Evolutionary conservation across 1,140 invertebrate species (phyloP).

Genomic region (Drosophila ercepeae): DNA sequence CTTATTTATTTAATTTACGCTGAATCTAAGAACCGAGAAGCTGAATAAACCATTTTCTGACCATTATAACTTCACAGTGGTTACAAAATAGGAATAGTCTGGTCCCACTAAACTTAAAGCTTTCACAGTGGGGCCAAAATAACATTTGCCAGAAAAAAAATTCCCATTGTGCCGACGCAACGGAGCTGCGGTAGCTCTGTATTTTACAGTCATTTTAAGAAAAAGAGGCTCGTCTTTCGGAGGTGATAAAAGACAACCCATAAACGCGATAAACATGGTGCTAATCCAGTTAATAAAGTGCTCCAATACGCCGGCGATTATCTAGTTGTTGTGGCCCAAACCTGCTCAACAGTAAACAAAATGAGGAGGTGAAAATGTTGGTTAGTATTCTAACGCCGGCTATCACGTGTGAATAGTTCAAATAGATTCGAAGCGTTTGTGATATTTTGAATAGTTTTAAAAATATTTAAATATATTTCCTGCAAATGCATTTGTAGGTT

Average conservation of each 20-base stretch:
- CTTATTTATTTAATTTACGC: too few species aligned
- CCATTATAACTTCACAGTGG: not conserved
- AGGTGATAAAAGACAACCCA: constrained; percentile 14
- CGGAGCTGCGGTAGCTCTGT: too few species aligned
- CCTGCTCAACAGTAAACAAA: constrained; percentile 3
- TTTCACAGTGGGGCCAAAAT: not conserved
- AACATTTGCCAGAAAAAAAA: not conserved
- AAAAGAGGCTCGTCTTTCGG: not conserved
- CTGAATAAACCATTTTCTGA: too few species aligned
- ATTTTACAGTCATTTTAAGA: too few species aligned
- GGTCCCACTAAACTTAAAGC: not conserved
- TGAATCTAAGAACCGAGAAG: not conserved
- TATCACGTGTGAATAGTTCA: constrained; percentile 19
- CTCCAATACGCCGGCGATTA: constrained; percentile 4
- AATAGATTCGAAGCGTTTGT: not conserved
- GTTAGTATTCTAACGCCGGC: constrained; percentile 1
- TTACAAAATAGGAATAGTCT: not conserved
- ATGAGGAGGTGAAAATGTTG: constrained; percentile 6
- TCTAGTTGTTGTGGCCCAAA: constrained; percentile 2
- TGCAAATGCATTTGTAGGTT: not conserved
- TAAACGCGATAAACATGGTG: constrained; percentile 22
- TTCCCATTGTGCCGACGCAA: not conserved
- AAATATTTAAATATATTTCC: not conserved
- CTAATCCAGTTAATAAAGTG: constrained; percentile 23
- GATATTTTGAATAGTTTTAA: not conserved